Conservation (phyloP, 2,113 vertebrate species). For the Trematomus loennbergii region DNA sequence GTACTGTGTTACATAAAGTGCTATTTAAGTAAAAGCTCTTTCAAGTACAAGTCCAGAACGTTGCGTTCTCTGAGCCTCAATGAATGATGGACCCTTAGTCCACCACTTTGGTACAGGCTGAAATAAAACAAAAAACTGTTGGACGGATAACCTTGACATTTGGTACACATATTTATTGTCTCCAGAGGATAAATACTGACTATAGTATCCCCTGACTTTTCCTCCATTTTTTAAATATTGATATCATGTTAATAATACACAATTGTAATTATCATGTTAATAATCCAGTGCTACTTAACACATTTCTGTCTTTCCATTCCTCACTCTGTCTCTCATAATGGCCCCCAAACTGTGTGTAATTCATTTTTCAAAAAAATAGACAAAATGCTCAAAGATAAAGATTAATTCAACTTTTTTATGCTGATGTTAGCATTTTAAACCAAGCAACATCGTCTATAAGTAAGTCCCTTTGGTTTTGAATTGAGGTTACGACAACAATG, state of each 20-base stretch:
- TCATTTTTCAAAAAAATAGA: too few species aligned
- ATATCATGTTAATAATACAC: too few species aligned
- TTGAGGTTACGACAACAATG: background rate
- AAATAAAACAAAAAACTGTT: background rate
- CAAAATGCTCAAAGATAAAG: too few species aligned
- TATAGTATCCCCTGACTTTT: background rate
- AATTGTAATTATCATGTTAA: too few species aligned
- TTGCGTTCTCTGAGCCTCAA: background rate
- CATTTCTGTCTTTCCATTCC: too few species aligned
- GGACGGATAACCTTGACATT: background rate
- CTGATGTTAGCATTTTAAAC: background rate
- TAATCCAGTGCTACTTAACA: too few species aligned
- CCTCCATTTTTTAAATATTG: background rate
- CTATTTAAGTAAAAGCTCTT: constrained; percentile 2
- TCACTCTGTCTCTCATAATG: too few species aligned
- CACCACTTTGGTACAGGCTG: too few species aligned
- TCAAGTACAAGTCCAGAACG: background rate
- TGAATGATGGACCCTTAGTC: background rate
- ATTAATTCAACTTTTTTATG: too few species aligned
- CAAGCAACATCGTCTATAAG: background rate
- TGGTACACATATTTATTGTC: background rate
- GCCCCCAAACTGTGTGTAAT: too few species aligned
- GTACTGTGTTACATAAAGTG: background rate
- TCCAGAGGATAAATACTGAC: background rate
- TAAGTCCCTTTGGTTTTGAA: background rate